These are phyloP conservation scores for Rhadina sibilatrix DNA, from an alignment of 2,113 vertebrate species.

Conservation along the genomic window DNA sequence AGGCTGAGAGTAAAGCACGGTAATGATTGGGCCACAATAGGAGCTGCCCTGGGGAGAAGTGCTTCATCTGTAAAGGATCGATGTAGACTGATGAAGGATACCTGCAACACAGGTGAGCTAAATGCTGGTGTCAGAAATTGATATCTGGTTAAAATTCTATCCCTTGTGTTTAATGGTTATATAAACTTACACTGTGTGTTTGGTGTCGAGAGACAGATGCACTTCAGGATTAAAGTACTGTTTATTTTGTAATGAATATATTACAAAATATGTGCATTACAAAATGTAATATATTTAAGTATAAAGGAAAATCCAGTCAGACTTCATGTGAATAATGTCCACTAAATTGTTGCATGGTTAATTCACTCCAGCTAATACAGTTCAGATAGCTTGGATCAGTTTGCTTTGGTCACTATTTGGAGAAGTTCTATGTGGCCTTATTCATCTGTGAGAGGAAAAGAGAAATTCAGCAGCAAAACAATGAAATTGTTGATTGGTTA, in stretches of 20 bases:
- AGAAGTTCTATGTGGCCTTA: not conserved
- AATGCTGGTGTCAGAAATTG: not conserved
- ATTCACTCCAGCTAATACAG: not conserved
- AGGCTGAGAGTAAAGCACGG: conserved; percentile 93
- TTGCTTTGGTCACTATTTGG: not conserved
- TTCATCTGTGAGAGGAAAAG: not conserved
- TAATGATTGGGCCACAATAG: conserved; percentile 99
- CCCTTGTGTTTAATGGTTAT: not conserved
- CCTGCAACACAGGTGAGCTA: conserved; percentile 92
- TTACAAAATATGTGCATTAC: not conserved
- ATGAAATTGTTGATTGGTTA: not conserved
- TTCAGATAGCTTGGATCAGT: not conserved
- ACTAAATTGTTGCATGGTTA: not conserved
- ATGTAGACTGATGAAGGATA: conserved; percentile 97
- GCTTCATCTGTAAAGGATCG: conserved; percentile 98
- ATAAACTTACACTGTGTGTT: not conserved
- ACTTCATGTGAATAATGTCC: not conserved
- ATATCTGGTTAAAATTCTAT: not conserved
- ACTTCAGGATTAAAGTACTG: not conserved
- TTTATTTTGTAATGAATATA: not conserved
- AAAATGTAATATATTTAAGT: not conserved
- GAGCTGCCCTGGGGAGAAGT: conserved; percentile 92
- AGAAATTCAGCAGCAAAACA: not conserved
- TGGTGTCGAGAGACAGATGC: not conserved
- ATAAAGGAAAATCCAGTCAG: not conserved